phyloP scores from a whole-genome alignment of 1,140 invertebrate genomes.

The Rhopalosiphum maidis region DNA sequence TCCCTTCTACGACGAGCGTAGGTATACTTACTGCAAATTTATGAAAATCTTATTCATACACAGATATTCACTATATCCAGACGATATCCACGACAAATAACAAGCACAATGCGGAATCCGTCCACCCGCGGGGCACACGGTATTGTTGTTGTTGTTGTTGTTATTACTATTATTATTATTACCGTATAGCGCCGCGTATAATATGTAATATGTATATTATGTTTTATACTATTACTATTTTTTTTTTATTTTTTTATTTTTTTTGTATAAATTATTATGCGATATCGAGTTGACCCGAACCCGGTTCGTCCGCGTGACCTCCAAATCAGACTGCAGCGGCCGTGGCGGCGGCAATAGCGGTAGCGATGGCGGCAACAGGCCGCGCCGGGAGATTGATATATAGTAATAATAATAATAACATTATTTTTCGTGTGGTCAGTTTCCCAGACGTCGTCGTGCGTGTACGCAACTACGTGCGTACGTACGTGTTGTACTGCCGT shows the following conservation, averaged over 20 bases:
- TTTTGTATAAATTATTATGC: conserved; percentile 20
- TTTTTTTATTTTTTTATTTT: conserved; percentile 4
- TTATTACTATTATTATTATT: neutral
- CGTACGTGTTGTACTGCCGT: neutral
- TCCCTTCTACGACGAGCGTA: neutral
- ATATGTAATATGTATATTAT: neutral
- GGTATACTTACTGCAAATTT: neutral
- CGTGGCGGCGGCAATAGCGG: neutral
- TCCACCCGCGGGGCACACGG: neutral
- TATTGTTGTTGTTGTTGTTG: neutral
- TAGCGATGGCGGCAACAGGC: neutral
- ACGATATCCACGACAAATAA: no score
- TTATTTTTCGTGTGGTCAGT: conserved; percentile 51
- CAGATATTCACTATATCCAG: neutral
- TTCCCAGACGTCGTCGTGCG: conserved; percentile 36
- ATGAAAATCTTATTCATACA: neutral
- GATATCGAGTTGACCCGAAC: conserved; percentile 56
- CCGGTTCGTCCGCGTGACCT: conserved; percentile 50
- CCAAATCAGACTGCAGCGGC: conserved; percentile 27
- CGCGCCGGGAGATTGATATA: conserved; percentile 43
- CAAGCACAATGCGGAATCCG: neutral
- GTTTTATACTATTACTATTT: neutral
- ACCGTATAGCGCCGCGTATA: neutral
- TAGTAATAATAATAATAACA: conserved; percentile 37
- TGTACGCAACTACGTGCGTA: neutral